A percentile compares a stretch with the other conserved stretches of the same genome.
phyloP scores from a whole-genome alignment of 2,113 vertebrate genomes.

The Sturnira hondurensis region DNA sequence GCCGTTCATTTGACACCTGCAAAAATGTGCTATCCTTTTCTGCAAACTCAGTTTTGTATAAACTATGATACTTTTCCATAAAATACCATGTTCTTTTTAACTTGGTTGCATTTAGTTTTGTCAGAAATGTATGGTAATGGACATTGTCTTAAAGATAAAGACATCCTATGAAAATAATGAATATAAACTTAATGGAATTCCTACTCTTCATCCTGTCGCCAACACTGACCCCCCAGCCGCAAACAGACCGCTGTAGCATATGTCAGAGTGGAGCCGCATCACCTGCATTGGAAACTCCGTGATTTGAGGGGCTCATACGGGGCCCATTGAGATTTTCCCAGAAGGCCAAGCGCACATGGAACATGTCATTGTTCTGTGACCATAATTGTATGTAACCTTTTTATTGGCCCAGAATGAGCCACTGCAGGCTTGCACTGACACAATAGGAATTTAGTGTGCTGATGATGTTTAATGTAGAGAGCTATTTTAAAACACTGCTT shows the following conservation, averaged over 20 bases:
- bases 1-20: not conserved
- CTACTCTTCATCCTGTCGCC: not conserved
- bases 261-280: not conserved
- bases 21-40: not conserved
- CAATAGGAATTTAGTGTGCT: not conserved
- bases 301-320: not conserved
- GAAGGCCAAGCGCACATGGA: not conserved
- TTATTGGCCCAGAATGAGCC: not conserved
- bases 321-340: not conserved
- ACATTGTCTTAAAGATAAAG: not conserved
- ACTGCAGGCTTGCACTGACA: not conserved
- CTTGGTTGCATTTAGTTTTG: not conserved
- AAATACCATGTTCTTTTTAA: not conserved
- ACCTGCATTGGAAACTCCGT: not conserved
- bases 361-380: not conserved
- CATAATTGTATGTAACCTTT: not conserved
- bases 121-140: not conserved
- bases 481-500: not conserved
- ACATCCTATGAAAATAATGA: not conserved
- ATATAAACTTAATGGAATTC: not conserved
- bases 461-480: not conserved
- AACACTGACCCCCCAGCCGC: not conserved
- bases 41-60: not conserved
- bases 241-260: too few species aligned
- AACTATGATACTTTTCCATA: not conserved